Base-by-base conservation (phyloP, 2,888 invertebrate species). In the Hetaerina titia region DNA sequence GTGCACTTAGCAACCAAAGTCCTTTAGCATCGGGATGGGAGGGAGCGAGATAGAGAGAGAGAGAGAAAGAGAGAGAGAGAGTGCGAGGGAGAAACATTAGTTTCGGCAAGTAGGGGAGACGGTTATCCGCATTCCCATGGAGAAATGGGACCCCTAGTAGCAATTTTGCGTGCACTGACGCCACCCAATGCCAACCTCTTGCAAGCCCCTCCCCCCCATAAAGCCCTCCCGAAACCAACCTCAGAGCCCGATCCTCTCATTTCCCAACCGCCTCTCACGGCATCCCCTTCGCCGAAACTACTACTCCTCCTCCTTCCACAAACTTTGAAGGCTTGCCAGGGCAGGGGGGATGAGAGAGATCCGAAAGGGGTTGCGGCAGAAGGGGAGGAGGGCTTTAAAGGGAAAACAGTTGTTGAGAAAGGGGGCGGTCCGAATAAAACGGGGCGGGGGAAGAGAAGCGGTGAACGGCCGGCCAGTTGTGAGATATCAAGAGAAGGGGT, bases 41-140 rank as follows among this genome's bases (percentile, higher is more conserved):
- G 45, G n/a, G 56, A 45, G 9, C 5, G 88, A n/a, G 45, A 69
- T 22, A 0, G n/a, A n/a, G 31, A 0, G 5, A n/a, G 81, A 25
- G 25, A 25, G 31, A 31, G 2, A 7, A 31, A 7, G 45, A 31
- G 25, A 31, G 87, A 81, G 25, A 8, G 31, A 9, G 88, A 56
- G 5, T 45, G n/a, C 22, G 89, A 89, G 89, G 57, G 89, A n/a
- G n/a, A 89, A 89, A 89, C 89, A 89, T 89, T 89, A 89, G 19
- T 58, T 22, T 58, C 89, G 56, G 19, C 56, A n/a, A 57, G 89
- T 15, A 58, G n/a, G 22, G n/a, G 89, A 89, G 58, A n/a, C 57
- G 56, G 58, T 45, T 58, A 57, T 89, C 89, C 57, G 89, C 56
- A 89, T 89, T 89, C 89, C 56, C 57, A 58, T n/a, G 89, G 89